Percentiles rank a stretch among this genome's conserved stretches.
Conservation (phyloP, 1,140 invertebrate species). For the Phymastichus coffea region DNA sequence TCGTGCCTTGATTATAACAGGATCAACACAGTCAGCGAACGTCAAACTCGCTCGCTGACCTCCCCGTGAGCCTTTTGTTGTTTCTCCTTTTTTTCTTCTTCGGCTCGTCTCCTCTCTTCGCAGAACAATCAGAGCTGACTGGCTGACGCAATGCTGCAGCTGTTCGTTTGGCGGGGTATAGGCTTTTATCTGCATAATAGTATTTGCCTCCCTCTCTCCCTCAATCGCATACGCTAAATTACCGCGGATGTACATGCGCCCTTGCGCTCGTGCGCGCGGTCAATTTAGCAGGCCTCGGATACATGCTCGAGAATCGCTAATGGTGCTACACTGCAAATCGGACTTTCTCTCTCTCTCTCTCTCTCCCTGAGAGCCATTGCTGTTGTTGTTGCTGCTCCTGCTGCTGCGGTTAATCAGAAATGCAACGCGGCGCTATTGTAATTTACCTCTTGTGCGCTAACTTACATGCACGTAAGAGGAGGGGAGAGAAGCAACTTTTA, state of each 20-base stretch:
- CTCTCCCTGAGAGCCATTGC: constrained; percentile 5
- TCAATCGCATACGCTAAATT: no score
- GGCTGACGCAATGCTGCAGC: constrained; percentile 34
- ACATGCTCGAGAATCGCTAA: no score
- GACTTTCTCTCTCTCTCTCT: constrained; percentile 17
- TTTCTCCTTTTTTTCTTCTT: not conserved
- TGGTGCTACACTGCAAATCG: not conserved
- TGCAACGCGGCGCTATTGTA: constrained; percentile 4
- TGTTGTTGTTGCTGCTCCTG: no score
- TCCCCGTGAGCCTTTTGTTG: constrained; percentile 14
- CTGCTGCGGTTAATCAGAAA: not conserved
- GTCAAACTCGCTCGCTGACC: not conserved
- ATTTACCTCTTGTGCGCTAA: no score
- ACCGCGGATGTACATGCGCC: not conserved
- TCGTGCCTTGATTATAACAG: constrained; percentile 32
- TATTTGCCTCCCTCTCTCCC: constrained; percentile 8
- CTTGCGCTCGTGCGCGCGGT: no score
- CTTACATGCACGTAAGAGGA: no score
- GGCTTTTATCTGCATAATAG: constrained; percentile 23
- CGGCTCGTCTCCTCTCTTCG: constrained; percentile 1
- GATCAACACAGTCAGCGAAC: constrained; percentile 13
- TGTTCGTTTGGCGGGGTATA: not conserved
- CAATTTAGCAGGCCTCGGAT: constrained; percentile 5
- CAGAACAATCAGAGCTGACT: constrained; percentile 38
- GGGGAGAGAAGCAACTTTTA: no score